Conservation (phyloP, 1,140 invertebrate species). For the Tetramorium parvispinum region DNA sequence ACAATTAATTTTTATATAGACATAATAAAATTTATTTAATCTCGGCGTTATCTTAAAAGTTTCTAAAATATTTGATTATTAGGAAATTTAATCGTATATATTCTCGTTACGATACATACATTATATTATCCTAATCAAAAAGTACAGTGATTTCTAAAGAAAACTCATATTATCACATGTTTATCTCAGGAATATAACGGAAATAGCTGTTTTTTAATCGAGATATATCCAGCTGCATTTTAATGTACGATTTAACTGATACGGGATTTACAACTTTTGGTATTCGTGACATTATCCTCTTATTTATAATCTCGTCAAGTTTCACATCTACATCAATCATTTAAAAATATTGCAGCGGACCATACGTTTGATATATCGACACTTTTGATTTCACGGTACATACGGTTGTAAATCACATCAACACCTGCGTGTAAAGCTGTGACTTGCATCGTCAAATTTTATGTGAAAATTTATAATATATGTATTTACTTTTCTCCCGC, state of each 20-base stretch:
- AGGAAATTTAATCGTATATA: background rate
- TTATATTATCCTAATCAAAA: background rate
- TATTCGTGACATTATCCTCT: background rate
- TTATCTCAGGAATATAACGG: conserved; percentile 9
- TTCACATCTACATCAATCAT: conserved; percentile 13
- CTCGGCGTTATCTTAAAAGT: background rate
- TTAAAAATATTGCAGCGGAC: conserved; percentile 31
- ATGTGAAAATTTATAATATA: background rate
- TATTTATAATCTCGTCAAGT: conserved; percentile 27
- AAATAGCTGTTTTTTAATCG: background rate
- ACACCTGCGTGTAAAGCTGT: background rate
- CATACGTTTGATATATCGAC: background rate
- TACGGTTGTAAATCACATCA: conserved; percentile 5
- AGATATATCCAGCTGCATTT: background rate
- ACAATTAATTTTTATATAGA: background rate
- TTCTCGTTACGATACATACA: background rate
- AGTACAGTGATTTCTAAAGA: background rate
- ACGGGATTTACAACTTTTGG: background rate
- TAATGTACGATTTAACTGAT: conserved; percentile 15
- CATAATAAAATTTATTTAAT: background rate
- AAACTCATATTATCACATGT: background rate
- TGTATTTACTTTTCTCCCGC: background rate
- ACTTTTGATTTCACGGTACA: background rate
- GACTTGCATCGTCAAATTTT: background rate
- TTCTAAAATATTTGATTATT: background rate